Base-by-base conservation (phyloP, 2,113 vertebrate species). In the Drymodes brunneopygia region DNA sequence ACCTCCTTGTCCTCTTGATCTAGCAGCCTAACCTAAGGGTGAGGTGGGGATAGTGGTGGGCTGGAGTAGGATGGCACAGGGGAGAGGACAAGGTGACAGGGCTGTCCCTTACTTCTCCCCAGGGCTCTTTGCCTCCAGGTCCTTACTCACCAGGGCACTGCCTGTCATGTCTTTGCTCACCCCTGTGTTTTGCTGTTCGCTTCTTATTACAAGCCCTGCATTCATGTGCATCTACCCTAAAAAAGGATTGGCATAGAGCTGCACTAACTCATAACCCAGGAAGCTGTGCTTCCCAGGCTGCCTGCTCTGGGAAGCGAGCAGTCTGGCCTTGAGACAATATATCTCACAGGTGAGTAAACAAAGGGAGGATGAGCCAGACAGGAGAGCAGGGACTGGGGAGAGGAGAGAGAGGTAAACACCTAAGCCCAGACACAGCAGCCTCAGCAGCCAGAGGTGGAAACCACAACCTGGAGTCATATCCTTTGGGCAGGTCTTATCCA, bases 301-400 rank as follows among this genome's bases (percentile, higher is more conserved):
- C 65, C 71, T 84, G 77, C 73, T 78, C 40, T 57, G 56, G 45
- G 78, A 78, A 91, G 60, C 0, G 0, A 48, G 54, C 61, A 65
- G 65, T 45, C 77, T 93, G 85, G 90, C 82, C 88, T 92, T 92
- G 86, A 78, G 82, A 94, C 57, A 57, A 25, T 81, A 5, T 74
- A 79, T 93, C 94, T 90, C 60, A 67, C 94, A 95, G 90, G 92
- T 96, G 92, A 96, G 86, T 94, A 96, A 96, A 97, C 90, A 96
- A 78, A 81, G 33, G 75, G 65, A 93, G 81, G 88, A 90, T 53
- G 80, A 81, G 28, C 42, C 60, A 81, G 82, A 77, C 66, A 44
- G 58, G 58, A 82, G 71, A 47, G 66, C 38, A 73, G 51, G 48
- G 45, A 44, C 35, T 10, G 3, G 9, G 7, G 27, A 87, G 61